A percentile compares a stretch with the other conserved stretches of the same genome.
Conservation (phyloP, 1,140 invertebrate species). For the Ceratina calcarata region DNA sequence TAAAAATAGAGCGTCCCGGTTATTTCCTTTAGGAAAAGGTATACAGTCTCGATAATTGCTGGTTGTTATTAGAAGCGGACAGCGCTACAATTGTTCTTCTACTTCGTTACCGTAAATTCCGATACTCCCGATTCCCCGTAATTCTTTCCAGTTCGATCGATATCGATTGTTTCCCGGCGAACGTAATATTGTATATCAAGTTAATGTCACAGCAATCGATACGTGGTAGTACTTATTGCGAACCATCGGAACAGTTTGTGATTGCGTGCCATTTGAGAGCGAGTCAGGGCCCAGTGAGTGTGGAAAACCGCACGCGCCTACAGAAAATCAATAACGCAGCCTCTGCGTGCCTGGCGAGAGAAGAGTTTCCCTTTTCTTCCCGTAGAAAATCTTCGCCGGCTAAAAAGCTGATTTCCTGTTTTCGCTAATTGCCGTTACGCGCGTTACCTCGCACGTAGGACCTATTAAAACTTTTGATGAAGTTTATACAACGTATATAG, state of each 20-base stretch:
- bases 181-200: background rate
- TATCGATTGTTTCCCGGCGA: background rate
- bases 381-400: conserved; percentile 27
- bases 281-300: conserved; percentile 42
- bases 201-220: conserved; percentile 8
- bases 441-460: too few relatives aligned
- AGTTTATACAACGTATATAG: background rate
- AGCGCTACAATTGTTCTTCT: background rate
- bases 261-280: conserved; percentile 48
- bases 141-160: background rate
- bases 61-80: background rate
- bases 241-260: conserved; percentile 23
- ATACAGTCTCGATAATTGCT: background rate
- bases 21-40: too few relatives aligned
- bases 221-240: background rate
- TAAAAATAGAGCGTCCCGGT: too few relatives aligned
- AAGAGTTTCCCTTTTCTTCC: conserved; percentile 50
- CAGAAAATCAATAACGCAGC: conserved; percentile 67
- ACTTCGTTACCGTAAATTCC: background rate
- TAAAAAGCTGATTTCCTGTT: background rate
- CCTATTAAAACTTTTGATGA: background rate
- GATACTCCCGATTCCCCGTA: background rate
- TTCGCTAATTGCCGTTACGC: too few relatives aligned
- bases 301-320: conserved; percentile 66
- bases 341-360: conserved; percentile 37